Evolutionary conservation across 2,797 vertebrate genomes (phyloP).

Genomic region (Eutrigla gurnardus): DNA sequence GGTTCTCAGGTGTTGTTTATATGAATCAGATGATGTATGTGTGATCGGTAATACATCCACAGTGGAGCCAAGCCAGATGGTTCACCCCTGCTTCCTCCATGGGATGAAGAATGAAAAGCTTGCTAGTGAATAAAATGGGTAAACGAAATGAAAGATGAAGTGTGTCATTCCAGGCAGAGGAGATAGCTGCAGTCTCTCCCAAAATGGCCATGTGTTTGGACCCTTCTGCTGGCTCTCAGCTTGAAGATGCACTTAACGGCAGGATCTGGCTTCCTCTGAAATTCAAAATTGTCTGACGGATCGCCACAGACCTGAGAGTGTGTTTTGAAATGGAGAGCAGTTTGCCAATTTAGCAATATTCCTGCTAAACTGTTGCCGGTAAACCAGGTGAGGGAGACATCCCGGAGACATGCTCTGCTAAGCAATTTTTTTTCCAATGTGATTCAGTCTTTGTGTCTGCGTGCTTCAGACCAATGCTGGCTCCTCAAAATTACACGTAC

Average conservation of each 20-base stretch:
- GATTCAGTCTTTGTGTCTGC: not conserved
- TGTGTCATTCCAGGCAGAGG: constrained; percentile 32
- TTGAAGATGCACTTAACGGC: constrained; percentile 58
- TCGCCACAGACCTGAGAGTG: constrained; percentile 21
- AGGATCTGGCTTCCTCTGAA: constrained; percentile 51
- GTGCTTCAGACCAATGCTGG: not conserved
- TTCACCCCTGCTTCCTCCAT: constrained; percentile 53
- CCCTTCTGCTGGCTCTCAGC: constrained; percentile 58
- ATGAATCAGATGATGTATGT: constrained; percentile 49
- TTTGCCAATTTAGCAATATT: constrained; percentile 39
- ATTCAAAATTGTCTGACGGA: constrained; percentile 50
- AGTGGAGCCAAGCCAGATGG: constrained; percentile 61
- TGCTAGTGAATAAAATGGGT: constrained; percentile 39
- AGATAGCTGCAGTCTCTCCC: constrained; percentile 42
- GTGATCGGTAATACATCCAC: constrained; percentile 44
- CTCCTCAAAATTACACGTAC: not conserved
- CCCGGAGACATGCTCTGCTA: constrained; percentile 9
- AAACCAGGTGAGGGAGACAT: constrained; percentile 39
- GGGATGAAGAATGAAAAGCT: constrained; percentile 48
- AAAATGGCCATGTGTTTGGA: constrained; percentile 42
- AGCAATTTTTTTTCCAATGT: not conserved
- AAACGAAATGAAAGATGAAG: constrained; percentile 55
- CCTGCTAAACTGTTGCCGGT: constrained; percentile 6
- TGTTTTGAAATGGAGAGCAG: constrained; percentile 45
- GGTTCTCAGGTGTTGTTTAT: constrained; percentile 66